These are phyloP conservation scores for Episyrphus balteatus DNA, from an alignment of 1,140 invertebrate species.

Conservation along the genomic window DNA sequence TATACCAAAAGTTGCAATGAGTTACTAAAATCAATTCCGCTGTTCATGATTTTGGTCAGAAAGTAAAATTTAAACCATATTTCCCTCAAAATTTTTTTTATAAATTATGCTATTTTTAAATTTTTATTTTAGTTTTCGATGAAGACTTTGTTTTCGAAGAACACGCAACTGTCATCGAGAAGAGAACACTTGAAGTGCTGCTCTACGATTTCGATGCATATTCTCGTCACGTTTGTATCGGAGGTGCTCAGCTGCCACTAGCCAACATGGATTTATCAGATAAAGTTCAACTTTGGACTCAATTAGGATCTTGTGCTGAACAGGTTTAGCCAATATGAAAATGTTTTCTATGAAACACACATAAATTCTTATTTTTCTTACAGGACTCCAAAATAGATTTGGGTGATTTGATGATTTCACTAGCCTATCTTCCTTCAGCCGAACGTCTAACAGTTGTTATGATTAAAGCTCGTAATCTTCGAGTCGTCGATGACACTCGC, in stretches of 20 bases:
- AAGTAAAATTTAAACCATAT: no score
- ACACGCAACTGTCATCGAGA: conserved; percentile 44
- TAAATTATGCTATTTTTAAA: neutral
- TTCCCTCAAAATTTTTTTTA: no score
- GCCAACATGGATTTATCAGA: conserved; percentile 38
- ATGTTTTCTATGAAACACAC: neutral
- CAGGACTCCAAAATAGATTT: conserved; percentile 39
- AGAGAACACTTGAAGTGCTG: conserved; percentile 42
- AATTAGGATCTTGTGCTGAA: conserved; percentile 35
- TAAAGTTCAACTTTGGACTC: conserved; percentile 37
- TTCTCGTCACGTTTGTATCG: conserved; percentile 47
- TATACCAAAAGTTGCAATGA: no score
- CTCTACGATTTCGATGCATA: conserved; percentile 58
- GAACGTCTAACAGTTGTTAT: conserved; percentile 55
- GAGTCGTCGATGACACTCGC: conserved; percentile 42
- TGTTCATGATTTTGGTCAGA: no score
- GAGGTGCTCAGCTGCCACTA: conserved; percentile 42
- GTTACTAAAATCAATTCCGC: no score
- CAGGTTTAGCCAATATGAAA: conserved; percentile 26
- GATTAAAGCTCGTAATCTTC: conserved; percentile 52
- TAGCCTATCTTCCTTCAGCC: conserved; percentile 52
- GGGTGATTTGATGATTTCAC: conserved; percentile 56
- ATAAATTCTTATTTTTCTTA: neutral
- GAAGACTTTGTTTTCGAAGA: conserved; percentile 66
- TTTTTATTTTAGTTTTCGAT: conserved; percentile 47